Evolutionary conservation across 92 coral and sea anemone genomes (phyloP).

Genomic region (Isaurus tuberculatus): DNA sequence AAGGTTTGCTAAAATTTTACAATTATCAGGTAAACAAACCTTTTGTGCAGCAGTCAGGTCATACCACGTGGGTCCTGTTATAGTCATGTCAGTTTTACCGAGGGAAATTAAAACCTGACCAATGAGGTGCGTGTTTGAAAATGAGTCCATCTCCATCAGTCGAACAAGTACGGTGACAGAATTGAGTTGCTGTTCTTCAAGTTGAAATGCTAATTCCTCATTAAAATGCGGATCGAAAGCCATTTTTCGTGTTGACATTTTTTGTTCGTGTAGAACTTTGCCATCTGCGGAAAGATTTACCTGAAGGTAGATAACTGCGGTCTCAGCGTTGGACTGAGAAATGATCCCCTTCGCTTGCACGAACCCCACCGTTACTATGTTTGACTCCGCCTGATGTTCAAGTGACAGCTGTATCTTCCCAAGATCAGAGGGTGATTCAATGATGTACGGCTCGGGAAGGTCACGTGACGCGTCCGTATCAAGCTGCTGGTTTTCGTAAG

Average conservation of each 20-base stretch:
- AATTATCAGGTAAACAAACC: slow-evolving; percentile 50
- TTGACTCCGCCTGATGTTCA: slow-evolving; percentile 79
- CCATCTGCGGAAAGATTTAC: slow-evolving; percentile 77
- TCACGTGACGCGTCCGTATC: slow-evolving; percentile 72
- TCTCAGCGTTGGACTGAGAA: slow-evolving; percentile 66
- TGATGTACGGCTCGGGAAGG: slow-evolving; percentile 78
- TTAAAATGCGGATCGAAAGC: slow-evolving; percentile 88
- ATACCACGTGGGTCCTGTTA: slow-evolving; percentile 80
- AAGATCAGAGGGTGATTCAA: slow-evolving; percentile 88
- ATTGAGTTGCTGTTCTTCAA: slow-evolving; percentile 69
- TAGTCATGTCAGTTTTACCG: slow-evolving; percentile 61
- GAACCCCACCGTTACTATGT: slow-evolving; percentile 74
- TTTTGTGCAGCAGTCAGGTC: slow-evolving; percentile 77
- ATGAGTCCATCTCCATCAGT: slow-evolving; percentile 90
- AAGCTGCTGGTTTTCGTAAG: slow-evolving; percentile 79
- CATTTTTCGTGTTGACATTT: slow-evolving; percentile 86
- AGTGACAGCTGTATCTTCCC: slow-evolving; percentile 87
- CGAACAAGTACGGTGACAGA: slow-evolving; percentile 63
- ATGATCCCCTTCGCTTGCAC: slow-evolving; percentile 92
- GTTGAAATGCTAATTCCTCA: slow-evolving; percentile 88
- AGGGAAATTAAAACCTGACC: slow-evolving; percentile 81
- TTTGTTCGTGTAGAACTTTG: slow-evolving; percentile 69
- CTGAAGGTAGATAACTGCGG: slow-evolving; percentile 69
- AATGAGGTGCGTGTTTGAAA: slow-evolving; percentile 84
- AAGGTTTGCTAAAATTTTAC: no score